A percentile compares a stretch with the other conserved stretches of the same genome.
Conservation (phyloP, 2,113 vertebrate species). For the Saguinus midas region DNA sequence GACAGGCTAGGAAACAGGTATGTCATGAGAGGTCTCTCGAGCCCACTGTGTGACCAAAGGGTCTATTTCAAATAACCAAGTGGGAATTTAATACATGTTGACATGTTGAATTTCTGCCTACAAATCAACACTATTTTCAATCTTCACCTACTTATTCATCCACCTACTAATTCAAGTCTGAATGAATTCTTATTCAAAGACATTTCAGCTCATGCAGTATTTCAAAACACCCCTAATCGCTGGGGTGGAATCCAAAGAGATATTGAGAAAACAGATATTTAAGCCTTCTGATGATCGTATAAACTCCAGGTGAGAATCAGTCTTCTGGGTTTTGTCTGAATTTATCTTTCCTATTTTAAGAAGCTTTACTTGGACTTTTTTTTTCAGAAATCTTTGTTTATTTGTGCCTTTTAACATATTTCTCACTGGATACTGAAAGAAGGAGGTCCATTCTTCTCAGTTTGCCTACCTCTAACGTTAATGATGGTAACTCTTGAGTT, state of each 20-base stretch:
- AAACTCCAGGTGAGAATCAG: too few relatives aligned
- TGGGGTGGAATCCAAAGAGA: neutral
- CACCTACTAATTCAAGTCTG: neutral
- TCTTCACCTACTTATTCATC: neutral
- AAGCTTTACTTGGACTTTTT: neutral
- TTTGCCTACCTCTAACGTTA: rapidly evolving
- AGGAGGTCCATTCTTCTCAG: neutral
- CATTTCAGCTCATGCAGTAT: neutral
- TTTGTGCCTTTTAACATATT: neutral
- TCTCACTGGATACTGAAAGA: neutral
- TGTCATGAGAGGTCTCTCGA: rapidly evolving
- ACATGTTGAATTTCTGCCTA: neutral
- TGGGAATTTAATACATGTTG: neutral
- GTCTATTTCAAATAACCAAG: neutral
- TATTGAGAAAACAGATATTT: neutral
- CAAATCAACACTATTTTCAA: neutral
- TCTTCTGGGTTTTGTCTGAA: neutral
- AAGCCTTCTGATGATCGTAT: neutral
- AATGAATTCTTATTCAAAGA: neutral
- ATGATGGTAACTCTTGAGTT: neutral
- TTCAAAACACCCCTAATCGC: neutral
- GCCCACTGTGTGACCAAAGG: neutral
- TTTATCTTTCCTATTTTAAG: neutral
- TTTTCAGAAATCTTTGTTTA: neutral
- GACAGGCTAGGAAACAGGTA: too few relatives aligned